Evolutionary conservation across 35 echinoderm and acorn worm genomes (phyloP), one percentile per base, ranked within the genome.

Genomic region (Eucidaris tribuloides): DNA sequence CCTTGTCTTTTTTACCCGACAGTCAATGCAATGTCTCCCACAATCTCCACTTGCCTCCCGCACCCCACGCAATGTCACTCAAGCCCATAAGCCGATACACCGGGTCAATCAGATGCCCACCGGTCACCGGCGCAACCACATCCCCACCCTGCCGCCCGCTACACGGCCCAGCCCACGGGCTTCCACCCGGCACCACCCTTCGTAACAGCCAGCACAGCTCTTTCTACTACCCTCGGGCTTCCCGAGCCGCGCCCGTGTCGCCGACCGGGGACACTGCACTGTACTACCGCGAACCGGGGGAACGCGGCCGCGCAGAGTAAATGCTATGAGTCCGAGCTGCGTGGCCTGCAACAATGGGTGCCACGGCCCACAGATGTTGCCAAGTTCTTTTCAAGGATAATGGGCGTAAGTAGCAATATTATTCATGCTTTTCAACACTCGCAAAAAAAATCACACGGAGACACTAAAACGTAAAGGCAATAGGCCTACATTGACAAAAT

Each of bases 321-420:
- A n/a, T 40, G 89, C 89, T 32, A 80, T 92, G 38, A 92, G 85
- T 45, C 82, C n/a, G n/a, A 83, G 30, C 89, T 92, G n/a, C 28
- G 89, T 17, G 89, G 89, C 0, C 72, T 92, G 22, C 89, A 92
- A 20, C n/a, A n/a, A 45, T 32, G 15, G 89, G 89, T 18, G 84
- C 78, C 15, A 62, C 83, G 14, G 82, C 84, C 1, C 89, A 92
- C 20, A n/a, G 89, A 92, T 35, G 83, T 92, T n/a, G 89, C 89
- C 5, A 72, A 92, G 30, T 92, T 92, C 89, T 92, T 92, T n/a
- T n/a, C 74, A 82, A 92, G 76, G 89, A 83, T 81, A 86, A 92
- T 71, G 89, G 89, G 89, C n/a, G 89, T 92, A 80, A 81, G 89
- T 42, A 20, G 31, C 64, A 35, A 37, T 19, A 70, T 3, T 1